Evolutionary conservation across 2,113 vertebrate genomes (phyloP).

Genomic region (Thamnaconus septentrionalis): DNA sequence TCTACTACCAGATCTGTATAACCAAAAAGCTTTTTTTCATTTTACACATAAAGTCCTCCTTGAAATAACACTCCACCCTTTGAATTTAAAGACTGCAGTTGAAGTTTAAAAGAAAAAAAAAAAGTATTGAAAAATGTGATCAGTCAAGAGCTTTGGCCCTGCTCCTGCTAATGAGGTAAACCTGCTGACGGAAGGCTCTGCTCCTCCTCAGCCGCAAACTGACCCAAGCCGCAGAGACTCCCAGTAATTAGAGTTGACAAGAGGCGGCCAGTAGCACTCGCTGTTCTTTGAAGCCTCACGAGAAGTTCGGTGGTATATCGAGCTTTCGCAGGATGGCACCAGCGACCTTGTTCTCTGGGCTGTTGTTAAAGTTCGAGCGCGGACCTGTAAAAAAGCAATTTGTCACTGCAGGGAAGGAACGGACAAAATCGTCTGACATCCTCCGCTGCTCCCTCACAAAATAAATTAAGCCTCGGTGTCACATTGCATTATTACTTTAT

Average conservation of each 20-base stretch:
- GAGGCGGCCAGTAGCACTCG: neutral
- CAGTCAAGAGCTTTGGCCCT: slow-evolving; percentile 30
- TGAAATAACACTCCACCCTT: too few relatives aligned
- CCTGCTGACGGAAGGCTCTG: slow-evolving; percentile 40
- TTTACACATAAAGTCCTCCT: too few relatives aligned
- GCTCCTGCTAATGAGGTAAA: slow-evolving; percentile 45
- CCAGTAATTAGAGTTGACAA: slow-evolving; percentile 9
- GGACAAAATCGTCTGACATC: slow-evolving; percentile 21
- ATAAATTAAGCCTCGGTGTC: slow-evolving; percentile 29
- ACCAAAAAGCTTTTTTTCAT: too few relatives aligned
- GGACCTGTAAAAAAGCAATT: slow-evolving; percentile 31
- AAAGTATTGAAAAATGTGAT: slow-evolving; percentile 29
- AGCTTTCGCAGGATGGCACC: slow-evolving; percentile 4
- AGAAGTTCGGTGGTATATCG: slow-evolving; percentile 1
- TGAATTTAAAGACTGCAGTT: neutral
- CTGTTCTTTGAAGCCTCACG: slow-evolving; percentile 24
- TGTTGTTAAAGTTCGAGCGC: slow-evolving; percentile 39
- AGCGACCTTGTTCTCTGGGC: slow-evolving; percentile 30
- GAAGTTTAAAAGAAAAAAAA: neutral
- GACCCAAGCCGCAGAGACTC: slow-evolving; percentile 32
- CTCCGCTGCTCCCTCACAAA: slow-evolving; percentile 25
- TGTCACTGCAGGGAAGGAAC: slow-evolving; percentile 25
- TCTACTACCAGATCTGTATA: too few relatives aligned
- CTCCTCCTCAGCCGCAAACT: slow-evolving; percentile 25
- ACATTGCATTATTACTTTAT: slow-evolving; percentile 34